Evolutionary conservation across 2,797 vertebrate genomes (phyloP).

Genomic region (Geotrypetes seraphini): DNA sequence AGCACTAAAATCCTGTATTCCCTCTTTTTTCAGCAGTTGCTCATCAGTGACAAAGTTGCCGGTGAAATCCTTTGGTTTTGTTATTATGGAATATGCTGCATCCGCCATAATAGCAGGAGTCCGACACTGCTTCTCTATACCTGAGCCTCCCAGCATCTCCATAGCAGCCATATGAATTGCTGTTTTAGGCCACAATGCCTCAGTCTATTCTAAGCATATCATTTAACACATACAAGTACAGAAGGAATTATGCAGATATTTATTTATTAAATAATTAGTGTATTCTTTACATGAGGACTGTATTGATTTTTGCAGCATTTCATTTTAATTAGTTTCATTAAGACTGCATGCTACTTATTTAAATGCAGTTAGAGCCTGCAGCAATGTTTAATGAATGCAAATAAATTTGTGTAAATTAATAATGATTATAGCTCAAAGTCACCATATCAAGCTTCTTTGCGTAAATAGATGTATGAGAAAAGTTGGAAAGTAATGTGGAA

Average conservation of each 20-base stretch:
- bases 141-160: conserved; percentile 84
- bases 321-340: conserved; percentile 18
- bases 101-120: conserved; percentile 86
- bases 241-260: background rate
- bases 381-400: conserved; percentile 11
- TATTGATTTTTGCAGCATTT: conserved; percentile 29
- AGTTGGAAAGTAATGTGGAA: too few species aligned
- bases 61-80: conserved; percentile 68
- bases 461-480: too few species aligned
- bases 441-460: too few species aligned
- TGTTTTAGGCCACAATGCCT: too few species aligned
- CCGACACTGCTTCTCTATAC: conserved; percentile 73
- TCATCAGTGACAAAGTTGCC: conserved; percentile 89
- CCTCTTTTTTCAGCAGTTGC: conserved; percentile 69
- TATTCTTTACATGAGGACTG: conserved; percentile 22
- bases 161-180: conserved; percentile 78
- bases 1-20: conserved; percentile 70
- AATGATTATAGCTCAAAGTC: conserved; percentile 5
- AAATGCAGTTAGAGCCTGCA: conserved; percentile 11
- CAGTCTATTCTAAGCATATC: too few species aligned
- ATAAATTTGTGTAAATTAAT: conserved; percentile 30
- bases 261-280: conserved; percentile 10
- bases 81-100: conserved; percentile 81
- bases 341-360: conserved; percentile 32
- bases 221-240: too few species aligned